Evolutionary conservation across 2,797 vertebrate species (phyloP).

Genomic region (Sarcoramphus papa): DNA sequence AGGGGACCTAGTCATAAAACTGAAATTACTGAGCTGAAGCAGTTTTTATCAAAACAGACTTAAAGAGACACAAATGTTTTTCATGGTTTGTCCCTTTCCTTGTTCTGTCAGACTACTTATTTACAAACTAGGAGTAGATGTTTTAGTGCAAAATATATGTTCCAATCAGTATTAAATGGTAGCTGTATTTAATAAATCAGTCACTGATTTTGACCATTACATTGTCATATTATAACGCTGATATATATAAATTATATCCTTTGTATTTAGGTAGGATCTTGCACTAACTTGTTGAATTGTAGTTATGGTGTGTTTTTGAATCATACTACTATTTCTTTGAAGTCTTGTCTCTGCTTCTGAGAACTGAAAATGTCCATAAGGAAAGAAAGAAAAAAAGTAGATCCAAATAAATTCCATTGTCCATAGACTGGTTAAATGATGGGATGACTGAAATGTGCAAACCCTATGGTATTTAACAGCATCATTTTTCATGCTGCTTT

Average conservation of each 20-base stretch:
- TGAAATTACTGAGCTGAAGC: neutral
- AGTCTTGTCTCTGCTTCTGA: neutral
- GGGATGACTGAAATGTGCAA: neutral
- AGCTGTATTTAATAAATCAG: neutral
- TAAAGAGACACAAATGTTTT: neutral
- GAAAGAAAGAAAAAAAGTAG: neutral
- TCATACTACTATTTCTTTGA: neutral
- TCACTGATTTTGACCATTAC: neutral
- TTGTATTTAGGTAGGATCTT: neutral
- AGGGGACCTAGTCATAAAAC: neutral
- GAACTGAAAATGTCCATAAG: neutral
- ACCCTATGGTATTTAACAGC: neutral
- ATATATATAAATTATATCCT: accelerated
- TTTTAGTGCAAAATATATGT: neutral
- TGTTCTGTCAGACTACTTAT: neutral
- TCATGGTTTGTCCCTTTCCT: neutral
- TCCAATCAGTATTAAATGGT: neutral
- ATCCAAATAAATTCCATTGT: neutral
- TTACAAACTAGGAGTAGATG: neutral
- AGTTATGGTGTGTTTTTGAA: neutral
- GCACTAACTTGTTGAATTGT: neutral
- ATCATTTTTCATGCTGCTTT: neutral
- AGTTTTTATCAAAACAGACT: neutral
- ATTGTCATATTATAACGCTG: neutral
- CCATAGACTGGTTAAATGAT: neutral